These are phyloP conservation scores for Caranx ignobilis DNA, from an alignment of 2,113 vertebrate species.

Conservation along the genomic window DNA sequence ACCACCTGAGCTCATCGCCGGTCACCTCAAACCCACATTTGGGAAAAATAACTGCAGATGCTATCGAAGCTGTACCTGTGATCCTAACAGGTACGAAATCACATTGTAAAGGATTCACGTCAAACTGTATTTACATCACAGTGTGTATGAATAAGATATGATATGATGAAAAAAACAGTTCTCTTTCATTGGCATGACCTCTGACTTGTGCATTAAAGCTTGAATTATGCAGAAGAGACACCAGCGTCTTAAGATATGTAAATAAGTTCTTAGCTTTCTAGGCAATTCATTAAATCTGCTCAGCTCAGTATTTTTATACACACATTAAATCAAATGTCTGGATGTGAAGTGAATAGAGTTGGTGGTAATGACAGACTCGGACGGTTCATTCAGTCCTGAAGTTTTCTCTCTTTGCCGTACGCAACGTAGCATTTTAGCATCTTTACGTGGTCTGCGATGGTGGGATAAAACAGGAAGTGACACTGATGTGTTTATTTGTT, in stretches of 20 bases:
- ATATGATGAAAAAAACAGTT: background rate
- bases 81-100: background rate
- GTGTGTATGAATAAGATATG: background rate
- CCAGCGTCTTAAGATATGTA: background rate
- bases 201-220: background rate
- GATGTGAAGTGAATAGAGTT: background rate
- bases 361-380: too few species aligned
- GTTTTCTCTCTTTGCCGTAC: too few species aligned
- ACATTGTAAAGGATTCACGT: background rate
- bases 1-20: background rate
- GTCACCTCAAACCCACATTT: background rate
- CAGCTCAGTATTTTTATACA: background rate
- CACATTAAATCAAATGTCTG: background rate
- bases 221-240: background rate
- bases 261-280: background rate
- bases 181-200: background rate
- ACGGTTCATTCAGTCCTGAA: too few species aligned
- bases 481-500: background rate
- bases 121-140: background rate
- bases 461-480: background rate
- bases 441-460: background rate
- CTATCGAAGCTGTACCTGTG: background rate
- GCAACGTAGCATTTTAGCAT: too few species aligned
- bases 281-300: background rate
- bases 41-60: background rate